Percentiles rank a stretch among this genome's conserved stretches.
Evolutionary conservation across 2,113 vertebrate species (phyloP).

Genomic region (Sialia sialis): DNA sequence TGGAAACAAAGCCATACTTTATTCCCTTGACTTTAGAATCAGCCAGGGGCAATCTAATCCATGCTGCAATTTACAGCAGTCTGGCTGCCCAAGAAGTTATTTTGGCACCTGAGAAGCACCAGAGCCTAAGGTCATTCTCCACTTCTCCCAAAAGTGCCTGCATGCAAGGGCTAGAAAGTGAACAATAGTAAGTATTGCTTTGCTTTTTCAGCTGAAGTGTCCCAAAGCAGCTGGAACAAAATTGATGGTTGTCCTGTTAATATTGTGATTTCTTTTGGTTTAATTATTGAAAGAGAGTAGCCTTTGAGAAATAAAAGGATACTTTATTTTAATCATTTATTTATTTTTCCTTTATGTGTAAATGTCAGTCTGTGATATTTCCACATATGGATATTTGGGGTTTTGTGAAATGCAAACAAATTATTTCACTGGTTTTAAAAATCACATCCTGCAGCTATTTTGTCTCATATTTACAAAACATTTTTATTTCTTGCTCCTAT

Average conservation of each 20-base stretch:
- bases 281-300: not conserved
- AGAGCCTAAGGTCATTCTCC: constrained; percentile 38
- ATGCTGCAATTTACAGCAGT: constrained; percentile 29
- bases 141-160: not conserved
- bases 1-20: constrained; percentile 26
- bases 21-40: constrained; percentile 32
- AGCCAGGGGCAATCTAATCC: constrained; percentile 42
- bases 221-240: not conserved
- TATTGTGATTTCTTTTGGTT: not conserved
- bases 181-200: not conserved
- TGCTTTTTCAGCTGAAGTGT: not conserved
- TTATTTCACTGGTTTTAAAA: not conserved
- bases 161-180: not conserved
- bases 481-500: not conserved
- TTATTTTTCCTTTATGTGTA: not conserved
- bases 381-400: not conserved
- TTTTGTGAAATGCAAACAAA: not conserved
- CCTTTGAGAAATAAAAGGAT: not conserved
- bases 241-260: not conserved
- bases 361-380: not conserved
- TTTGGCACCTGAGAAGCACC: constrained; percentile 6
- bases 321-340: not conserved
- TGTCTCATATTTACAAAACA: not conserved
- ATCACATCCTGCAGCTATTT: not conserved
- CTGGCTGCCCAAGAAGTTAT: not conserved